These are phyloP conservation scores for Rallus crepitans DNA, from an alignment of 2,797 vertebrate genomes.

Conservation along the genomic window DNA sequence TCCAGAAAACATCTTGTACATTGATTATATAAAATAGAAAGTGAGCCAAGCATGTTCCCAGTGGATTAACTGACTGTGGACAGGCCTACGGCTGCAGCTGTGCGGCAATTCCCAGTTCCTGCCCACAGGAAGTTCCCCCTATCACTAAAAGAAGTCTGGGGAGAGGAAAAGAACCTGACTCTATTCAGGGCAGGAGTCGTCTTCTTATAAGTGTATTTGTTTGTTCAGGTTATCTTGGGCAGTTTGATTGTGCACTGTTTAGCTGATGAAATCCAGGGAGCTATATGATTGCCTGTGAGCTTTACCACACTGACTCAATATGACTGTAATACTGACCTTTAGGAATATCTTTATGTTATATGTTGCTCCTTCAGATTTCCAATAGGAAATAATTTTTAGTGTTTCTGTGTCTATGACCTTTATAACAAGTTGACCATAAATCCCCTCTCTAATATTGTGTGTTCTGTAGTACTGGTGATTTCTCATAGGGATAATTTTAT, in stretches of 20 bases:
- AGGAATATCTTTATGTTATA: neutral
- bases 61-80: neutral
- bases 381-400: neutral
- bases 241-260: slow-evolving; percentile 39
- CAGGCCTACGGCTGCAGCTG: neutral
- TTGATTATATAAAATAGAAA: neutral
- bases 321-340: neutral
- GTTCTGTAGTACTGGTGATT: neutral
- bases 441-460: neutral
- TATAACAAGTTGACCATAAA: neutral
- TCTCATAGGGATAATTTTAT: slow-evolving; percentile 9
- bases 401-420: neutral
- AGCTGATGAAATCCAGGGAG: neutral
- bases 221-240: neutral
- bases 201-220: neutral
- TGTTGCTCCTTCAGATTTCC: neutral
- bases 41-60: fast-evolving
- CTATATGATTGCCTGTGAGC: neutral
- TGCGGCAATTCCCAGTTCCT: neutral
- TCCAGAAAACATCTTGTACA: neutral
- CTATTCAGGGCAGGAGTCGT: neutral
- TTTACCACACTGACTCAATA: neutral
- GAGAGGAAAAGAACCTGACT: neutral
- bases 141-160: neutral
- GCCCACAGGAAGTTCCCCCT: neutral